Percentiles rank a stretch among this genome's conserved stretches.
These are phyloP conservation scores for Tryphoninae sp. DNA, from an alignment of 2,888 invertebrate genomes.

Conservation along the genomic window DNA sequence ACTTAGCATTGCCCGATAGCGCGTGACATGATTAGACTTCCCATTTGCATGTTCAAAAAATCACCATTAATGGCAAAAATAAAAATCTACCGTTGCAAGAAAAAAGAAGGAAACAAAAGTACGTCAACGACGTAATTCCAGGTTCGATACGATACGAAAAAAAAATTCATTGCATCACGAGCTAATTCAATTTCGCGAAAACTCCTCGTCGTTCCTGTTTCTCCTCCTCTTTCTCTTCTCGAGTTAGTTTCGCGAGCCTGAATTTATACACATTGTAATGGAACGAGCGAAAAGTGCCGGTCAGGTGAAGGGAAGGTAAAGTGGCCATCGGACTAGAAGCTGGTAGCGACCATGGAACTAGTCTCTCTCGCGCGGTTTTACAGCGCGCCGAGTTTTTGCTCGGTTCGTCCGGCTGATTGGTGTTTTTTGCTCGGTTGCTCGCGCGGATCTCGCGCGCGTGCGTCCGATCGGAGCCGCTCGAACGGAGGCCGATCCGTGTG, in stretches of 20 bases:
- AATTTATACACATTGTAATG: constrained; percentile 44
- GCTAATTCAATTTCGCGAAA: constrained; percentile 53
- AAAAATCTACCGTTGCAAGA: neutral
- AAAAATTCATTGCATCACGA: constrained; percentile 44
- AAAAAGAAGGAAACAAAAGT: neutral
- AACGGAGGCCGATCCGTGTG: constrained; percentile 32
- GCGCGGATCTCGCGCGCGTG: constrained; percentile 65
- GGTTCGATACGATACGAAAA: neutral
- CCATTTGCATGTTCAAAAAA: constrained; percentile 19
- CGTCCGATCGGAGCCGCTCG: constrained; percentile 69
- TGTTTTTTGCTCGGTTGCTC: constrained; percentile 71
- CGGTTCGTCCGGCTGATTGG: constrained; percentile 72
- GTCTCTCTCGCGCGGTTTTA: constrained; percentile 45
- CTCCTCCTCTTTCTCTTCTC: constrained; percentile 26
- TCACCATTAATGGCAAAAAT: neutral
- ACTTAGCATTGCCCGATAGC: constrained; percentile 50
- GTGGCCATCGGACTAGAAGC: constrained; percentile 53
- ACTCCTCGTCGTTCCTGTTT: constrained; percentile 46
- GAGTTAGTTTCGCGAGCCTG: constrained; percentile 42
- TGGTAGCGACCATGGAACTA: constrained; percentile 26
- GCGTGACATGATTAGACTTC: constrained; percentile 49
- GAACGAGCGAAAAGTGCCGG: constrained; percentile 51
- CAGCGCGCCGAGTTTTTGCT: constrained; percentile 71
- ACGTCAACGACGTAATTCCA: neutral
- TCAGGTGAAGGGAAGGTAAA: constrained; percentile 55